phyloP scores from a whole-genome alignment of 1,140 invertebrate genomes.

The Pissodes strobi region DNA sequence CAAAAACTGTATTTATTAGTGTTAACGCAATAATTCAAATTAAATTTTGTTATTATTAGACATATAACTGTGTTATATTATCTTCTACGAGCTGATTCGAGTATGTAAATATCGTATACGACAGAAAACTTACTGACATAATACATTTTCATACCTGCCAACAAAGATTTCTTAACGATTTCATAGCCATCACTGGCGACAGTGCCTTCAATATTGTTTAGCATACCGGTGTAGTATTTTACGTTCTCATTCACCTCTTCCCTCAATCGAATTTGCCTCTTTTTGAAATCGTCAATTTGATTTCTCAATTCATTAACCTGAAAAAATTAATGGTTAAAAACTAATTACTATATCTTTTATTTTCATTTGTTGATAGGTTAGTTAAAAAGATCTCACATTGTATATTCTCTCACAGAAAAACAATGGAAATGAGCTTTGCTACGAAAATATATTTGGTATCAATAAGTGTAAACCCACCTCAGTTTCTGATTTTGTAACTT shows the following conservation, averaged over 20 bases:
- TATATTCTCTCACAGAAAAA: no score
- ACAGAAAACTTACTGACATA: background rate
- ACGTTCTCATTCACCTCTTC: constrained; percentile 40
- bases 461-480: constrained; percentile 37
- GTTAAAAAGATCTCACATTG: no score
- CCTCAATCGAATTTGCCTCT: constrained; percentile 35
- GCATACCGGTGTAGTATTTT: constrained; percentile 36
- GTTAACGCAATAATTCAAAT: no score
- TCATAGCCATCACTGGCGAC: constrained; percentile 31
- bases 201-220: constrained; percentile 30
- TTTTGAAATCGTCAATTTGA: constrained; percentile 45
- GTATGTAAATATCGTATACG: background rate
- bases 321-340: no score
- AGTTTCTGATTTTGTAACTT: constrained; percentile 40
- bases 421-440: no score
- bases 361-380: no score
- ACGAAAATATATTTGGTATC: no score
- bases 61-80: background rate
- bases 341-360: no score
- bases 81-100: background rate
- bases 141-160: background rate
- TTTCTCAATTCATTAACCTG: constrained; percentile 35
- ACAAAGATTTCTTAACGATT: constrained; percentile 27
- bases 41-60: no score
- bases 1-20: no score